phyloP scores from a whole-genome alignment of 2,113 vertebrate genomes.

The Ailuropoda melanoleuca region DNA sequence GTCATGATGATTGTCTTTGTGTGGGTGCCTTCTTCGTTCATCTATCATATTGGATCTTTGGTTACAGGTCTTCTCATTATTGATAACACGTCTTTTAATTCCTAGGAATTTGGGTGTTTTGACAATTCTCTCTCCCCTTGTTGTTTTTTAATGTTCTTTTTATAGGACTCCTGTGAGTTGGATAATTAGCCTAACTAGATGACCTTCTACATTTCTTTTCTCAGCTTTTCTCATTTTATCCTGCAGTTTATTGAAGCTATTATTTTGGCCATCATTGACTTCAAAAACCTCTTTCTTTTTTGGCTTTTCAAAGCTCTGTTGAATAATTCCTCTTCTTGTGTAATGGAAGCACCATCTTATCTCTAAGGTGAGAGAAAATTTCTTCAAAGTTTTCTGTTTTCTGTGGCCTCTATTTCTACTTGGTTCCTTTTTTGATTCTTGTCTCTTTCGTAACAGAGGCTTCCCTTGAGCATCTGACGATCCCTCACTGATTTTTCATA shows the following conservation, averaged over 20 bases:
- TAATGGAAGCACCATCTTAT: background rate
- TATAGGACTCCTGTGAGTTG: background rate
- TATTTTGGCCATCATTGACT: constrained; percentile 11
- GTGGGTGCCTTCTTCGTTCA: background rate
- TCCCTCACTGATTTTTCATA: background rate
- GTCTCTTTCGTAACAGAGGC: background rate
- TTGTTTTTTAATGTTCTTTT: background rate
- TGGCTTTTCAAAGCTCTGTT: background rate
- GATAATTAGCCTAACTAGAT: background rate
- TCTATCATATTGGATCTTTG: background rate
- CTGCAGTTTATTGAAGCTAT: constrained; percentile 5
- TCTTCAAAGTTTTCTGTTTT: constrained; percentile 18
- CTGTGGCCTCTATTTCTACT: background rate
- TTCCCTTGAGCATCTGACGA: background rate
- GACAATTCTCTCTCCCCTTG: background rate
- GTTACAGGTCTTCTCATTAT: background rate
- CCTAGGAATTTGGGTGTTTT: constrained; percentile 6
- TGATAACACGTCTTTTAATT: background rate
- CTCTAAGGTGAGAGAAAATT: background rate
- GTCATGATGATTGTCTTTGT: background rate
- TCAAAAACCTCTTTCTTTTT: constrained; percentile 8
- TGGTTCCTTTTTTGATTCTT: background rate
- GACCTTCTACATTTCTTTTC: background rate
- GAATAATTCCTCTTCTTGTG: constrained; percentile 32
- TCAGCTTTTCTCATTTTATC: background rate